These are phyloP conservation scores for pig (Sus scrofa) DNA, from an alignment of 2,113 vertebrate genomes.

Conservation along the genomic window DNA sequence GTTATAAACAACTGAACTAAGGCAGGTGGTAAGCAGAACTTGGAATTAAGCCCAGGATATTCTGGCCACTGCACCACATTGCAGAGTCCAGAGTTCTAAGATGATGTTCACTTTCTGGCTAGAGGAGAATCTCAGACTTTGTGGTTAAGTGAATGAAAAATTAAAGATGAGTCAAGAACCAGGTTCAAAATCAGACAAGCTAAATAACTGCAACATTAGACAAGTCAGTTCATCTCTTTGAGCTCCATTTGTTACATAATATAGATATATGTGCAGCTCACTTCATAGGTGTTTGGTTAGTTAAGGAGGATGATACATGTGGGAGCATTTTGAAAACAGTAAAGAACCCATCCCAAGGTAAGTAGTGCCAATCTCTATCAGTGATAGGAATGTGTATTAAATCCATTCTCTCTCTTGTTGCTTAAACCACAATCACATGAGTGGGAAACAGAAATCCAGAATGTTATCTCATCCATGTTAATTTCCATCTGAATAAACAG, in stretches of 20 bases:
- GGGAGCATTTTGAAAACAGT: slow-evolving; percentile 59
- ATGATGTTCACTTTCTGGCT: neutral
- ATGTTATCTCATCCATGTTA: slow-evolving; percentile 78
- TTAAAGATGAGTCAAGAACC: neutral
- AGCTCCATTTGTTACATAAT: slow-evolving; percentile 17
- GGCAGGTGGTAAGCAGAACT: neutral
- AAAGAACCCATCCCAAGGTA: slow-evolving; percentile 49
- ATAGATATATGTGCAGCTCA: neutral
- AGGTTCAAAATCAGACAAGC: slow-evolving; percentile 25
- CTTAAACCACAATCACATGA: slow-evolving; percentile 47
- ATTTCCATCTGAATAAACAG: slow-evolving; percentile 83
- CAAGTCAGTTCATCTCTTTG: neutral
- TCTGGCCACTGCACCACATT: neutral
- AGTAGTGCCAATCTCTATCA: slow-evolving; percentile 31
- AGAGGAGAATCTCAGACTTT: neutral
- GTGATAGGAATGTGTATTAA: slow-evolving; percentile 36
- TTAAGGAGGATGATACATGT: neutral
- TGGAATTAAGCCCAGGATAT: neutral
- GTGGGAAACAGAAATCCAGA: slow-evolving; percentile 75
- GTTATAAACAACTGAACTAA: neutral
- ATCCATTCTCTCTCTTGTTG: slow-evolving; percentile 37
- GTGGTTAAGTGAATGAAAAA: neutral
- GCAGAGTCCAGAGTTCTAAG: neutral
- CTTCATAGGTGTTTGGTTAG: neutral
- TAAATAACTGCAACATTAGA: slow-evolving; percentile 25